These are phyloP conservation scores for Meganola albula DNA, from an alignment of 2,888 invertebrate genomes.

Conservation along the genomic window DNA sequence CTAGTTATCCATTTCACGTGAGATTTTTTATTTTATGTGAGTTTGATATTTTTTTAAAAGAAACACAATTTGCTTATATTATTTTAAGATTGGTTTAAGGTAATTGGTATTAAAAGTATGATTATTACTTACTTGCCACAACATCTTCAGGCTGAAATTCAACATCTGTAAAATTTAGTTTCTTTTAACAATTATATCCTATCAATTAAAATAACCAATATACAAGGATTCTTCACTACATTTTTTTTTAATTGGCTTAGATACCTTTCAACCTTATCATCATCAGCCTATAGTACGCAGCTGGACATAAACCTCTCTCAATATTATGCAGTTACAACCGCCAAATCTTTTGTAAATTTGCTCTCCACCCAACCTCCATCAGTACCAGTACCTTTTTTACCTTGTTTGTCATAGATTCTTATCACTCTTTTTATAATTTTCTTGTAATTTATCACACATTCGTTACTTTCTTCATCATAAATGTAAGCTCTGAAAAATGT, in stretches of 20 bases:
- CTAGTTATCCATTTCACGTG: no score
- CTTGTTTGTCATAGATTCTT: conserved; percentile 11
- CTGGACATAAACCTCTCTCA: not conserved
- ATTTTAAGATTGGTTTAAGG: no score
- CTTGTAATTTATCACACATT: conserved; percentile 43
- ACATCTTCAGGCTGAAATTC: conserved; percentile 21
- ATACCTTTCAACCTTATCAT: no score
- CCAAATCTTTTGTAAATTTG: not conserved
- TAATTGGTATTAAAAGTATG: no score
- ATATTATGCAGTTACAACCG: not conserved
- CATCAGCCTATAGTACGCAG: no score
- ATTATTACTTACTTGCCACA: conserved; percentile 37
- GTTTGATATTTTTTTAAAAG: no score
- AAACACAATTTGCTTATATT: no score
- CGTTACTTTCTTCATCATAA: conserved; percentile 41
- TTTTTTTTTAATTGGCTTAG: no score
- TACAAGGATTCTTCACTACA: no score
- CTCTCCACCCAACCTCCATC: not conserved
- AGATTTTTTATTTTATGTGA: no score
- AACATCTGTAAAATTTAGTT: conserved; percentile 31
- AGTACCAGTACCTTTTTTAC: conserved; percentile 10
- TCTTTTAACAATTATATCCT: no score
- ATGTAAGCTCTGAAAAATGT: conserved; percentile 41
- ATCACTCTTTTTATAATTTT: conserved; percentile 30
- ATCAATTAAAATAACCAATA: no score